Evolutionary conservation across 2,797 vertebrate species (phyloP).

Genomic region (Rhinogobio ventralis): DNA sequence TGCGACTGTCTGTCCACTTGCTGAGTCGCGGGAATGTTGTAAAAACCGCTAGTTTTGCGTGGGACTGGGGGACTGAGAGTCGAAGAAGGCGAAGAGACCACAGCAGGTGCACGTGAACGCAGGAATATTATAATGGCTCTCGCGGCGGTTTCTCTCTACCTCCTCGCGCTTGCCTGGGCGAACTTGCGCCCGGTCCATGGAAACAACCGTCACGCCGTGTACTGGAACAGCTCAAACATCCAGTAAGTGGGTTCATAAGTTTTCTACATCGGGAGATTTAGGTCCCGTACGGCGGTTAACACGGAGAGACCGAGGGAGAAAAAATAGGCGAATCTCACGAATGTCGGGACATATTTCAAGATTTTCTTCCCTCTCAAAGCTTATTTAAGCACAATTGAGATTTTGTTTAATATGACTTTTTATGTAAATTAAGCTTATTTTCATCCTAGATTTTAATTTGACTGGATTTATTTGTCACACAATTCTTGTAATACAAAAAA

Average conservation of each 20-base stretch:
- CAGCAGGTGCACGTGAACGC: slow-evolving; percentile 53
- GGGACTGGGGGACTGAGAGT: slow-evolving; percentile 63
- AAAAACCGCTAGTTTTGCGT: slow-evolving; percentile 33
- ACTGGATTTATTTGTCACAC: background rate
- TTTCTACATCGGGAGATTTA: background rate
- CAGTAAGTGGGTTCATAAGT: slow-evolving; percentile 83
- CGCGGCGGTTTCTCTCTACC: slow-evolving; percentile 75
- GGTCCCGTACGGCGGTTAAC: background rate
- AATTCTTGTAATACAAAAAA: background rate
- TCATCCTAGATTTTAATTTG: background rate
- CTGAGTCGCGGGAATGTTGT: slow-evolving; percentile 49
- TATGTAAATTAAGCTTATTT: background rate
- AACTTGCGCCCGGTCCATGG: slow-evolving; percentile 77
- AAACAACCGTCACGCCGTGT: slow-evolving; percentile 88
- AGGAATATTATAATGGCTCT: slow-evolving; percentile 75
- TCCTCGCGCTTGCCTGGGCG: slow-evolving; percentile 81
- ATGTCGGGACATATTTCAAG: background rate
- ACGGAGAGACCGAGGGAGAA: background rate
- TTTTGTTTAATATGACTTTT: background rate
- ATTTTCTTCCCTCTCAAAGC: background rate
- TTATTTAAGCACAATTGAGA: background rate
- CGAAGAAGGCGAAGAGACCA: slow-evolving; percentile 65
- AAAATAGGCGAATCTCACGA: background rate
- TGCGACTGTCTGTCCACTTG: slow-evolving; percentile 19
- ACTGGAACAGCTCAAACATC: slow-evolving; percentile 97